Conservation (phyloP, 1,140 invertebrate genomes). For the Mesaphorura yosii region DNA sequence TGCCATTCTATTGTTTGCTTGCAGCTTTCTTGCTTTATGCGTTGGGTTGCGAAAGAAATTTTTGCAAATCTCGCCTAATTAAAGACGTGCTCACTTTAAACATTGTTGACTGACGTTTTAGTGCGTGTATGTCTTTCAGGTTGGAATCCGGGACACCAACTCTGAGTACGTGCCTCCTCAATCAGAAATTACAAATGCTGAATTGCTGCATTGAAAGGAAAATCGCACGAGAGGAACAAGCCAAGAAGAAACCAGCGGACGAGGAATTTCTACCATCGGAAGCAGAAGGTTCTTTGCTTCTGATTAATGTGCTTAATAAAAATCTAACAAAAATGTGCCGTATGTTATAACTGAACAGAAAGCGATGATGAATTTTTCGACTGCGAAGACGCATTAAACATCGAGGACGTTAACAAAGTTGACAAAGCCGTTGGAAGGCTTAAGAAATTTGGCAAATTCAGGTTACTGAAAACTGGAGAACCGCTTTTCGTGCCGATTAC, state of each 20-base stretch:
- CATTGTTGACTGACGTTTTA: too few relatives aligned
- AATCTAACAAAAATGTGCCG: neutral
- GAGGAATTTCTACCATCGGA: neutral
- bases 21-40: too few relatives aligned
- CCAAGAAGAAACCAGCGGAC: constrained; percentile 31
- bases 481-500: constrained; percentile 76
- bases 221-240: constrained; percentile 39
- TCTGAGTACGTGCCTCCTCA: constrained; percentile 72
- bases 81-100: too few relatives aligned
- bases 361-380: constrained; percentile 71
- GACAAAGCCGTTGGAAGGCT: constrained; percentile 55
- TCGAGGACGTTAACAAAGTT: constrained; percentile 37
- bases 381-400: constrained; percentile 44
- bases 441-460: constrained; percentile 52
- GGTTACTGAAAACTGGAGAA: constrained; percentile 54
- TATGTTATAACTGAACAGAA: neutral
- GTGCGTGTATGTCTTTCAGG: constrained; percentile 44
- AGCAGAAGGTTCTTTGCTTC: neutral
- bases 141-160: constrained; percentile 65
- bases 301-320: neutral
- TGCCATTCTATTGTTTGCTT: too few relatives aligned
- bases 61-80: too few relatives aligned
- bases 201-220: constrained; percentile 85
- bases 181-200: constrained; percentile 92
- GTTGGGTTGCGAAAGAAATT: too few relatives aligned